Conservation (phyloP, 2,888 invertebrate species). For the Linnaemya vulpina region DNA sequence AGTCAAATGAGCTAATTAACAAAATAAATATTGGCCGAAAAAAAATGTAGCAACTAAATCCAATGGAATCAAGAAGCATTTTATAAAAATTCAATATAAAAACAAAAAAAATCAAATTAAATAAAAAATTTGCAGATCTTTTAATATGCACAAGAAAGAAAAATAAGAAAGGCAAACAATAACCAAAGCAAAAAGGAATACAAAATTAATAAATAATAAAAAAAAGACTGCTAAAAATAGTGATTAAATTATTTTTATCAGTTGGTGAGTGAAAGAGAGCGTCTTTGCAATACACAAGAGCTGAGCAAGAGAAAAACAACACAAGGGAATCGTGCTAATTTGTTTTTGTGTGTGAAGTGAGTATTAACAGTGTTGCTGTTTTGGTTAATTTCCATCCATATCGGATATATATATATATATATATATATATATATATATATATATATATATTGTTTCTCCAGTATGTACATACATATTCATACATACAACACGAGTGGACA, state of each 20-base stretch:
- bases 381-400: too few species aligned
- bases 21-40: conserved; percentile 44
- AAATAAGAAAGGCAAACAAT: conserved; percentile 18
- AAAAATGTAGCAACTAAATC: conserved; percentile 8
- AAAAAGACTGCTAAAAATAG: conserved; percentile 44
- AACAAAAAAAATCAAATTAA: conserved; percentile 25
- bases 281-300: conserved; percentile 13
- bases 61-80: not conserved
- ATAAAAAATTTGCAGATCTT: conserved; percentile 12
- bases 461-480: too few species aligned
- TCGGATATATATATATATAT: too few species aligned
- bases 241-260: not conserved
- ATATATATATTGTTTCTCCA: too few species aligned
- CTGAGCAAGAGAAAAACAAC: not conserved
- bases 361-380: conserved; percentile 23
- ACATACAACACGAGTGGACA: too few species aligned
- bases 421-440: too few species aligned
- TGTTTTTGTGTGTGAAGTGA: conserved; percentile 23
- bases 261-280: conserved; percentile 6
- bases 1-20: conserved; percentile 39
- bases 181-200: conserved; percentile 29
- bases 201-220: conserved; percentile 13
- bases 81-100: conserved; percentile 4
- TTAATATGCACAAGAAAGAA: conserved; percentile 16
- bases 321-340: conserved; percentile 24